phyloP scores from a whole-genome alignment of 2,113 vertebrate genomes.

The Syngnathoides biaculeatus region DNA sequence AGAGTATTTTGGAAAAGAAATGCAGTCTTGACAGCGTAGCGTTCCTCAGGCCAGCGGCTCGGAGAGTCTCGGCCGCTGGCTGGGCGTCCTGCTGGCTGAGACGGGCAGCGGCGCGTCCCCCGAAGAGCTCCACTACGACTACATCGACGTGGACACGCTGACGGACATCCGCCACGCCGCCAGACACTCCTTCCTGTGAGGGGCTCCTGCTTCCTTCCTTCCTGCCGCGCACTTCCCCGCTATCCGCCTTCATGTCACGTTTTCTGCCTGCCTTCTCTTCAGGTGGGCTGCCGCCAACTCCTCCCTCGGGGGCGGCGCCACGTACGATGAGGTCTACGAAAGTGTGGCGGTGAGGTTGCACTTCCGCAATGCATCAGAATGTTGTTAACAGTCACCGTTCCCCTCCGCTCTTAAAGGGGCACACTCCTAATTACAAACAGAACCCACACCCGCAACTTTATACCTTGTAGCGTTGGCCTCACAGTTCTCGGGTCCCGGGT shows the following conservation, averaged over 20 bases:
- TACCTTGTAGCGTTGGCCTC: no score
- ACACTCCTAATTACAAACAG: no score
- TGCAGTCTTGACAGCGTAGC: neutral
- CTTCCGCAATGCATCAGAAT: neutral
- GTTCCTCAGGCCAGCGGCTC: slow-evolving; percentile 83
- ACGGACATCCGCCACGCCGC: slow-evolving; percentile 89
- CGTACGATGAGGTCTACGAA: slow-evolving; percentile 92
- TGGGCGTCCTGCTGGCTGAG: slow-evolving; percentile 90
- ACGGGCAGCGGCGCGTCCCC: slow-evolving; percentile 81
- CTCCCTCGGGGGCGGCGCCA: slow-evolving; percentile 77
- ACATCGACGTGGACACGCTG: slow-evolving; percentile 94
- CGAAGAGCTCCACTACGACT: slow-evolving; percentile 93
- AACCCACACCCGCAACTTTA: no score
- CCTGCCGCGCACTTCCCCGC: no score
- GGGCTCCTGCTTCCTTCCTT: slow-evolving; percentile 12
- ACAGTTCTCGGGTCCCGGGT: no score
- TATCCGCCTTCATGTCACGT: slow-evolving; percentile 6
- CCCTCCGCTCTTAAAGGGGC: no score
- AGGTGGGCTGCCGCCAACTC: slow-evolving; percentile 81
- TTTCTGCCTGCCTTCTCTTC: slow-evolving; percentile 14
- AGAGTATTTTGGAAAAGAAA: no score
- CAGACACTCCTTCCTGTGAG: slow-evolving; percentile 95
- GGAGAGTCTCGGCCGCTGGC: slow-evolving; percentile 92
- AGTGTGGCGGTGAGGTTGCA: slow-evolving; percentile 80
- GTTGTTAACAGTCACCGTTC: no score